Base-by-base conservation (phyloP, 2,888 invertebrate species). In the Eupeodes latifasciatus region DNA sequence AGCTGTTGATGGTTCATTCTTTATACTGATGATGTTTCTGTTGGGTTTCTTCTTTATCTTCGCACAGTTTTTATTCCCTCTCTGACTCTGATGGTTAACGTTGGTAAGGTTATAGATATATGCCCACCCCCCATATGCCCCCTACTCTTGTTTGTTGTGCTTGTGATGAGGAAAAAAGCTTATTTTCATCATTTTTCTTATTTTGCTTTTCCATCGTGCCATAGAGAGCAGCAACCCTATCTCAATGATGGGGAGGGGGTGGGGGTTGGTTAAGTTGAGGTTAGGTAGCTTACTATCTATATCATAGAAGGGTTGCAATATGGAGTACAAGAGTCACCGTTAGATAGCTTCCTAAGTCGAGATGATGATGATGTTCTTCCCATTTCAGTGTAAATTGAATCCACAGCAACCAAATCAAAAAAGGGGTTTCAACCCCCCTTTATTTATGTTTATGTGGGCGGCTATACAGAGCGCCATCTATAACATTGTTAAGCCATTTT, bases 361-460 rank as follows among this genome's bases (percentile, higher is more conserved):
- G 53, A 62, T 53, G 51, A 64, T 66, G 53, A 55, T 57, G 55
- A 61, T 62, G 61, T 62, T 78, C 72, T 74, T 81, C 40, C 40
- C 40, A 40, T 62, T 78, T 81, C 85, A 53, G 72, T 55, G 77
- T 75, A 47, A 86, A 83, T 79, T 75, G 72, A 40, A 72, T 40
- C 64, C 72, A 64, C 49, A 62, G 51, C 47, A 57, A 27, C 59
- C 40, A 40, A 40, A 40, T 9, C 40, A 40, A 61, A 62, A 55
- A 40, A 12, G 44, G 72, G 19, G 4, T 59, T 72, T 5, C 11
- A 4, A 10, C 44, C 7, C 62, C 51, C 57, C 7, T 53, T 34
- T 77, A 77, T 88, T 85, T 82, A 79, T 88, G 81, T 88, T 85
- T 75, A 87, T 83, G 78, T 84, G 81, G 84, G 84, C 85, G 88